phyloP scores from a whole-genome alignment of 2,888 invertebrate genomes.

The Acrobasis consociella region DNA sequence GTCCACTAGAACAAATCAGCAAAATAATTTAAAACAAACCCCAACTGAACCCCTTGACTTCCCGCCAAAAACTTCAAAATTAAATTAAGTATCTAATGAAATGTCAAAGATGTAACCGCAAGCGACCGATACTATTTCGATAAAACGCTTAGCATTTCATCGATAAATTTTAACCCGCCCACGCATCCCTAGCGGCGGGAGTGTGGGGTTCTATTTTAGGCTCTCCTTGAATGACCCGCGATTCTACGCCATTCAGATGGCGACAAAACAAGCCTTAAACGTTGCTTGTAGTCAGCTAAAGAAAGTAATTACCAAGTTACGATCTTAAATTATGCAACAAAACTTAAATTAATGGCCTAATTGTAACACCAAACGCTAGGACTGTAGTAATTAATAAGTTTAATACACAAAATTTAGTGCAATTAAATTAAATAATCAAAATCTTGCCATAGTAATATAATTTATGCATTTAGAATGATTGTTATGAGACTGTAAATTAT shows the following conservation, averaged over 20 bases:
- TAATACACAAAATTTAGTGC: too few species aligned
- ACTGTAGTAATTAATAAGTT: too few species aligned
- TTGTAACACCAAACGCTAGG: not conserved
- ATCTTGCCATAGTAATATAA: too few species aligned
- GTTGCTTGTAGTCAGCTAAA: not conserved
- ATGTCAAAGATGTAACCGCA: not conserved
- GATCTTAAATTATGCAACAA: not conserved
- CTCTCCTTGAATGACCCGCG: slow-evolving; percentile 37
- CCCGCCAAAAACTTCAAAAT: too few species aligned
- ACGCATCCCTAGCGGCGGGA: slow-evolving; percentile 38
- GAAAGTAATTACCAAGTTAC: not conserved
- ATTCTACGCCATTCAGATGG: slow-evolving; percentile 4
- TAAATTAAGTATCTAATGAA: not conserved
- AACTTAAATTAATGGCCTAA: not conserved
- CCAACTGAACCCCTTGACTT: too few species aligned
- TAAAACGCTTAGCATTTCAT: slow-evolving; percentile 26
- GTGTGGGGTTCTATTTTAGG: slow-evolving; percentile 60
- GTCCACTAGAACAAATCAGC: too few species aligned
- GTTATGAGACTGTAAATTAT: too few species aligned
- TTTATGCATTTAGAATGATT: too few species aligned
- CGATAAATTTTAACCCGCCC: slow-evolving; percentile 30
- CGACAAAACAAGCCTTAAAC: not conserved
- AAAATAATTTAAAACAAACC: too few species aligned
- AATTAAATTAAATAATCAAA: too few species aligned
- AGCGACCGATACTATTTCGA: slow-evolving; percentile 1